These are phyloP conservation scores for Melanocharis versteri DNA, from an alignment of 2,113 vertebrate genomes.

Conservation along the genomic window DNA sequence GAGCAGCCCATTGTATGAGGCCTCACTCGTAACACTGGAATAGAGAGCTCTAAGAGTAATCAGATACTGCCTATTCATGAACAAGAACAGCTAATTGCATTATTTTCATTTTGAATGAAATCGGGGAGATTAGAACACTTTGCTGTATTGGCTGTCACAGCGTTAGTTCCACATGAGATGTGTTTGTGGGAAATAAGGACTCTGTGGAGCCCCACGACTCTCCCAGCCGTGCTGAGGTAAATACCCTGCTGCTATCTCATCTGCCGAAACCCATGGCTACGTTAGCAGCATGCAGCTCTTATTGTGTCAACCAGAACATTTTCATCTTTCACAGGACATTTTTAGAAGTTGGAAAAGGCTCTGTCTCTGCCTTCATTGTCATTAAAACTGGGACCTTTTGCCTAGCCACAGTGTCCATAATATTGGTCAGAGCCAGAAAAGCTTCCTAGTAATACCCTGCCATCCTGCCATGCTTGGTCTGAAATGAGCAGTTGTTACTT, in stretches of 20 bases:
- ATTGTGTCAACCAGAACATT: conserved; percentile 1
- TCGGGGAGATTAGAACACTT: background rate
- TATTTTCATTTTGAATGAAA: background rate
- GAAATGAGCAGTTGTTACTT: background rate
- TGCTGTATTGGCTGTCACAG: background rate
- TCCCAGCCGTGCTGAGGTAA: conserved; percentile 35
- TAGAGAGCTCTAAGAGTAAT: background rate
- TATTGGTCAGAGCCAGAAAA: background rate
- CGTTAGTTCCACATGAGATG: background rate
- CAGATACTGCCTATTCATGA: background rate
- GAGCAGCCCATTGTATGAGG: background rate
- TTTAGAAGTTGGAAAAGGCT: background rate
- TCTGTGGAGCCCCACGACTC: background rate
- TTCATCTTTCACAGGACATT: background rate
- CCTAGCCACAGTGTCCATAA: background rate
- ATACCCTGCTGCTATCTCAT: background rate
- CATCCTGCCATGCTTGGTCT: background rate
- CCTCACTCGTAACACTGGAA: background rate
- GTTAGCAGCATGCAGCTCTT: background rate
- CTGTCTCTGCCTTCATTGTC: background rate
- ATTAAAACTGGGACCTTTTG: background rate
- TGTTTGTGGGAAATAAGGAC: background rate
- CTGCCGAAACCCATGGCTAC: background rate
- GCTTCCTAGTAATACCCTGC: background rate
- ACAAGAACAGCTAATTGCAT: background rate